Evolutionary conservation across 2,888 invertebrate species (phyloP), one percentile per base, ranked within the genome.

Genomic region (Tridacna crocea): DNA sequence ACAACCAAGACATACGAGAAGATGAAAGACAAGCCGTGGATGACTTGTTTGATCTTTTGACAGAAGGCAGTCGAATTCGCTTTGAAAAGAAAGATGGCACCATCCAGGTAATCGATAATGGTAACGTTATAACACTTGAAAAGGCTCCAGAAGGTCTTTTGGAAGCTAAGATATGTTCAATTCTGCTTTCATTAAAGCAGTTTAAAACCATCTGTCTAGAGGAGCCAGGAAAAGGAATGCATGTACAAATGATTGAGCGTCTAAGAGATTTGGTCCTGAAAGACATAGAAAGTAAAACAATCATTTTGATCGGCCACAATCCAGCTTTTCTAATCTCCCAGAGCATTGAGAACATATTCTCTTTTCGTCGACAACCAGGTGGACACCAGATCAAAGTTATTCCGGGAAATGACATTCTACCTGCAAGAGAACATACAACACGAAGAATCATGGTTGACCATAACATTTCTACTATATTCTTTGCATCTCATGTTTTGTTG

Each of bases 221-320:
- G 63, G 77, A 77, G 17, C 77, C 77, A 19, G 77, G 72, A 47
- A 60, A 65, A 65, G 77, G 77, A 46, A 77, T 77, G 77, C 77
- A 77, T 60, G 24, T 60, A 19, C 77, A 77, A 27, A 77, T 77
- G 77, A 46, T 77, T 15, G 72, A 77, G 26, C 24, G 77, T 12
- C 47, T 77, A 12, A 46, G 77, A 51, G 76, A 76, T 72, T 26
- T 77, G 26, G 24, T 77, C 10, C 36, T 77, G 17, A 55, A 26
- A 24, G 36, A 26, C 26, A 72, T 72, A 27, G 36, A 24, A 12
- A 22, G 72, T 27, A 77, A 77, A 63, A 47, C 60, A 6, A 51
- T 77, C 17, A 3, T 77, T 0, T 19, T 77, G 1, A 51, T 27
- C 0, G 51, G 55, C 12, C 77, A 77, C 48, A 60, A 47, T 24